phyloP scores from a whole-genome alignment of 2,113 vertebrate genomes.

The Nestor notabilis region DNA sequence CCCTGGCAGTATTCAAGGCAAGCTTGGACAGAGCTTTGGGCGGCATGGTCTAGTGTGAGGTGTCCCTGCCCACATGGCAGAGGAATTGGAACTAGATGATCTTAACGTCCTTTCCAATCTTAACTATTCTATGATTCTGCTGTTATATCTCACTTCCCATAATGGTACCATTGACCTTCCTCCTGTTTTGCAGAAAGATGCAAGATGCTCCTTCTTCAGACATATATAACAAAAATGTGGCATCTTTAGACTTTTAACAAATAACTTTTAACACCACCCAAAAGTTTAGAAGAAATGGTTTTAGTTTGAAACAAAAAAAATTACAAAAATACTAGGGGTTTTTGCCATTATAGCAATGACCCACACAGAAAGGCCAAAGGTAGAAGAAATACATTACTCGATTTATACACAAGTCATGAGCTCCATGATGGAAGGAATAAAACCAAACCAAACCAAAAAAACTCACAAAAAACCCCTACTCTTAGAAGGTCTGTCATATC shows the following conservation, averaged over 20 bases:
- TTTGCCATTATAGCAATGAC: background rate
- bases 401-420: background rate
- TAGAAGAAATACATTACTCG: background rate
- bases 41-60: too few relatives aligned
- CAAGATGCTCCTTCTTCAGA: slow-evolving; percentile 8
- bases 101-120: too few relatives aligned
- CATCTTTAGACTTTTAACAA: background rate
- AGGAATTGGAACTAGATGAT: too few relatives aligned
- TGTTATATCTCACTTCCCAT: background rate
- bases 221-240: background rate
- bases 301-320: background rate
- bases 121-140: too few relatives aligned
- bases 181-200: background rate
- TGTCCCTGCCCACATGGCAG: too few relatives aligned
- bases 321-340: background rate
- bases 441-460: too few relatives aligned
- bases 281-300: background rate
- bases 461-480: too few relatives aligned
- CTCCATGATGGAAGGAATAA: background rate
- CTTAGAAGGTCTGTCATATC: background rate
- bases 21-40: too few relatives aligned
- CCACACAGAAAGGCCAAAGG: background rate
- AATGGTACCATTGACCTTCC: background rate
- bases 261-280: background rate
- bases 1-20: too few relatives aligned